Conservation (phyloP, 2,113 vertebrate genomes). For the Sceloporus tristichus region DNA sequence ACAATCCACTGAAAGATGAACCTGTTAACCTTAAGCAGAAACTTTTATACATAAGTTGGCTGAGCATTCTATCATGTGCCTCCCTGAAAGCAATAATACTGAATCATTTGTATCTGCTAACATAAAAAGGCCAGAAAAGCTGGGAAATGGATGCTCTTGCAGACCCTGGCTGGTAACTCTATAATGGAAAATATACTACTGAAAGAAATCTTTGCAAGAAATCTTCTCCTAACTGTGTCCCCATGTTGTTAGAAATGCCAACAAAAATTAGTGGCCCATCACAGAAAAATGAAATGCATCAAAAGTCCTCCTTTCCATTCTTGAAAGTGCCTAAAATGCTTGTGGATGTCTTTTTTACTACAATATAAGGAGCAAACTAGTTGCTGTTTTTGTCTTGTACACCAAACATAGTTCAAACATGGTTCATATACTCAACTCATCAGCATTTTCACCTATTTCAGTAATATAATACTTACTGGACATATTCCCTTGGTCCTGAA, state of each 20-base stretch:
- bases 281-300: background rate
- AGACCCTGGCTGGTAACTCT: background rate
- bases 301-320: background rate
- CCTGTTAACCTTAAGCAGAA: constrained; percentile 28
- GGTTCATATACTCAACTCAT: background rate
- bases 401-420: background rate
- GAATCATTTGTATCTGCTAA: constrained; percentile 24
- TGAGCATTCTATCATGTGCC: constrained; percentile 30
- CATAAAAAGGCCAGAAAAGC: constrained; percentile 8
- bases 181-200: background rate
- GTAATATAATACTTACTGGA: background rate
- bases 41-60: constrained; percentile 22
- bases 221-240: background rate
- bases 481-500: background rate
- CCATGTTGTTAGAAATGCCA: background rate
- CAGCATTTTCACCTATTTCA: background rate
- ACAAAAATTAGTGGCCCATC: background rate
- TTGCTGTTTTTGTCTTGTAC: background rate
- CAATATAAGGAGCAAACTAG: background rate
- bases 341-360: background rate
- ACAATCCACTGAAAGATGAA: constrained; percentile 35
- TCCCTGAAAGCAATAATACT: background rate
- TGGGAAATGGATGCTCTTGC: background rate
- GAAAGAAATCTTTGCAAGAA: constrained; percentile 26
- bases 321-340: background rate